Conservation (phyloP, 1,140 invertebrate species). For the Lysiphlebus fabarum region DNA sequence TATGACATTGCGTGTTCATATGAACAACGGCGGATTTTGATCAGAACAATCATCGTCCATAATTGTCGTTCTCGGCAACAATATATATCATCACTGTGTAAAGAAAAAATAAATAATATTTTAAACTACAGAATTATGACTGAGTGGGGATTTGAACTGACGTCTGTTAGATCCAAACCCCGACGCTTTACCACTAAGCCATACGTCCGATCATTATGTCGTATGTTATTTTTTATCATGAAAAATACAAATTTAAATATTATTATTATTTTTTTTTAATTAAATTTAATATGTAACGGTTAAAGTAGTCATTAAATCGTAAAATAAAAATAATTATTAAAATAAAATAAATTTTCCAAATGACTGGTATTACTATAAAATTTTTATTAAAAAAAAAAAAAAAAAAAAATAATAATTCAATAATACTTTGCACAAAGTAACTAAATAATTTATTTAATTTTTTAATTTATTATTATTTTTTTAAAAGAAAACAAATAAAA, state of each 20-base stretch:
- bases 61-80: constrained; percentile 35
- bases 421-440: too few relatives aligned
- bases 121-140: not conserved
- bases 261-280: not conserved
- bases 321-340: too few relatives aligned
- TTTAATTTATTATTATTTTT: too few relatives aligned
- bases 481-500: too few relatives aligned
- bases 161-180: not conserved
- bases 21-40: constrained; percentile 28
- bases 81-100: constrained; percentile 42
- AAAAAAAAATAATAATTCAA: too few relatives aligned
- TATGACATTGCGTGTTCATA: constrained; percentile 44
- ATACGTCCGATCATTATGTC: not conserved
- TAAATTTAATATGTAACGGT: not conserved
- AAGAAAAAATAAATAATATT: constrained; percentile 23
- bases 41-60: constrained; percentile 33
- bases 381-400: too few relatives aligned
- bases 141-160: constrained; percentile 22
- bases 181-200: constrained; percentile 15
- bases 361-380: too few relatives aligned
- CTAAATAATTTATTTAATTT: too few relatives aligned
- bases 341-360: too few relatives aligned
- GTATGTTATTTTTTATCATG: not conserved
- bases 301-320: too few relatives aligned
- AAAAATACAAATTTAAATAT: too few relatives aligned